Evolutionary conservation across 2,113 vertebrate genomes (phyloP), one percentile per base, ranked within the genome.

Genomic region (Sinocyclocheilus grahami): DNA sequence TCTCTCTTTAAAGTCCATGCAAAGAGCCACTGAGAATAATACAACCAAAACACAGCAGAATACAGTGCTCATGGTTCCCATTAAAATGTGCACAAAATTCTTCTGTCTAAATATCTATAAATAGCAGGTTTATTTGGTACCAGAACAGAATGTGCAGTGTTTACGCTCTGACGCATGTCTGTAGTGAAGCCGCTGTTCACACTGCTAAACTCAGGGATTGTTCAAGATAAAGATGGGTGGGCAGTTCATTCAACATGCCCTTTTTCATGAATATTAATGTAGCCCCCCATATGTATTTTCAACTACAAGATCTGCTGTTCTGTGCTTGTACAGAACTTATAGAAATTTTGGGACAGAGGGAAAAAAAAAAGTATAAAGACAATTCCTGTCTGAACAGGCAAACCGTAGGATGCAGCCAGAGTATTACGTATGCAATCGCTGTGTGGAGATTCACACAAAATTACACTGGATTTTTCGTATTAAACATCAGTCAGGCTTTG

Each of bases 41-140:
- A 93, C 30, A 63, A 94, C 67, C 72, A 93, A 69, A 53, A 89
- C 13, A 39, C 87, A 87, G 78, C 67, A 89, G 58, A 88, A 84
- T 65, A 86, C 72, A 39, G 88, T 87, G 89, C 90, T 90, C 95
- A 95, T 95, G 63, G 69, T 94, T 62, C 78, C 48, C 55, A 75
- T 79, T 39, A 33, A 58, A 33, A 18, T 8, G 48, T 39, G 82
- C 51, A 24, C 20, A 39, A 10, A 74, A 74, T 4, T n/a, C 51
- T 37, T 39, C 69, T 18, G 51, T 5, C 33, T 84, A 74, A 74
- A 84, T 5, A 42, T 42, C 51, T 53, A 84, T 60, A 16, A 24
- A 42, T 27, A 60, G 22, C 48, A 75, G 82, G 33, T 74, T 60
- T 58, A n/a, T n/a, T n/a, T 75, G 20, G 82, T 84, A 27, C 5